These are phyloP conservation scores for Eurytoma californica DNA, from an alignment of 2,888 invertebrate species.

Conservation along the genomic window DNA sequence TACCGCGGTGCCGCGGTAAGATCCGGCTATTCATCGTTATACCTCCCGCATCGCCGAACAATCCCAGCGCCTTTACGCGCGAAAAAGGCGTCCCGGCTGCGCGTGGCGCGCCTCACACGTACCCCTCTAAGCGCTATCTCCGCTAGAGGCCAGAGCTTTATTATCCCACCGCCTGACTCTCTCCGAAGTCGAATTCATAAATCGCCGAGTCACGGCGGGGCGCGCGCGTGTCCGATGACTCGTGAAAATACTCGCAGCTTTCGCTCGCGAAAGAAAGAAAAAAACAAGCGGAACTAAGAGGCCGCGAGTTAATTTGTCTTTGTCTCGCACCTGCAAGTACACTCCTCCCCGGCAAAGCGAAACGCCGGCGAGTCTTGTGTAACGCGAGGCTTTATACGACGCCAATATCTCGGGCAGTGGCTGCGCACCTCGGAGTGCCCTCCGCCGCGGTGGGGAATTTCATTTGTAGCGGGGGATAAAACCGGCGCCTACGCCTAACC, in stretches of 20 bases:
- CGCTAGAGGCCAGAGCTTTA: too few species aligned
- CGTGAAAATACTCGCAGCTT: not conserved
- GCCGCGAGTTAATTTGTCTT: conserved; percentile 16
- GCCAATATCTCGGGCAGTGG: conserved; percentile 20
- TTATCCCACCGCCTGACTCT: not conserved
- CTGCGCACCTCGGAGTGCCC: not conserved
- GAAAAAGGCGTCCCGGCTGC: too few species aligned
- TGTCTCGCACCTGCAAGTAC: conserved; percentile 1
- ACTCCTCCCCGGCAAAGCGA: not conserved
- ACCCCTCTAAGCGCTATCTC: not conserved
- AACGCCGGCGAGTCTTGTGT: not conserved
- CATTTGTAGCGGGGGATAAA: conserved; percentile 28
- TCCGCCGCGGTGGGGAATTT: conserved; percentile 19
- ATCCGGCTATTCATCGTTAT: too few species aligned
- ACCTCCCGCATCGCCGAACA: too few species aligned
- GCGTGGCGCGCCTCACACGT: too few species aligned
- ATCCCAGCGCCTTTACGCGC: too few species aligned
- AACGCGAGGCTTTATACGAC: conserved; percentile 35
- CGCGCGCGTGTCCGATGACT: not conserved
- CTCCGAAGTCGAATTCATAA: conserved; percentile 24
- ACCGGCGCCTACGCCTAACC: not conserved
- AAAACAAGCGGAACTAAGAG: not conserved
- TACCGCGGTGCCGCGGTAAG: too few species aligned
- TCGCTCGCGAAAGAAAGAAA: not conserved
- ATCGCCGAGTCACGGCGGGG: conserved; percentile 10